These are phyloP conservation scores for Calidris pygmaea DNA, from an alignment of 2,113 vertebrate genomes.

Conservation along the genomic window DNA sequence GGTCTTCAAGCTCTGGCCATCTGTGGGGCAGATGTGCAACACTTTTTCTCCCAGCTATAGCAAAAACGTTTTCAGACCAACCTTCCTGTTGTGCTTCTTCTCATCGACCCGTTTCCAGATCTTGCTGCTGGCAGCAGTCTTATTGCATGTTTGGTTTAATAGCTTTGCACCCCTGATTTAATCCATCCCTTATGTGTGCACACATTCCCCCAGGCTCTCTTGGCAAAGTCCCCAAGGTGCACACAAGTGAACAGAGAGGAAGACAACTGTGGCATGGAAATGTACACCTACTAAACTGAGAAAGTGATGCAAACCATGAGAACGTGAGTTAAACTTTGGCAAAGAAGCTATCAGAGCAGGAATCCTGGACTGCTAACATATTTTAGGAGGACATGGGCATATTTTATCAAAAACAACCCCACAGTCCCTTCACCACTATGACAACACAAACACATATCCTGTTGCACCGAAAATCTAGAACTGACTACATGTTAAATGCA, in stretches of 20 bases:
- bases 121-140: not conserved
- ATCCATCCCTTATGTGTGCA: not conserved
- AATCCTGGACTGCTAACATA: not conserved
- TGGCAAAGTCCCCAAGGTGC: not conserved
- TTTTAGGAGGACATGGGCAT: not conserved
- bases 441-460: not conserved
- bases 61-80: not conserved
- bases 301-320: not conserved
- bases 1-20: not conserved
- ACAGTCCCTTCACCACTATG: not conserved
- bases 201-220: not conserved
- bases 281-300: not conserved
- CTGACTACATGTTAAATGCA: not conserved
- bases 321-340: not conserved
- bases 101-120: not conserved
- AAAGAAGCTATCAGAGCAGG: not conserved
- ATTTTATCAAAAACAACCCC: not conserved
- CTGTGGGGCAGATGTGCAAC: constrained; percentile 30
- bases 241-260: not conserved
- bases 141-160: constrained; percentile 22
- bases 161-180: not conserved
- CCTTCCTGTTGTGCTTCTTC: constrained; percentile 36
- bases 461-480: not conserved
- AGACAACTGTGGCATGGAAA: not conserved
- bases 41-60: not conserved